Evolutionary conservation across 2,888 invertebrate genomes (phyloP).

Genomic region (Trachelus troglodyta): DNA sequence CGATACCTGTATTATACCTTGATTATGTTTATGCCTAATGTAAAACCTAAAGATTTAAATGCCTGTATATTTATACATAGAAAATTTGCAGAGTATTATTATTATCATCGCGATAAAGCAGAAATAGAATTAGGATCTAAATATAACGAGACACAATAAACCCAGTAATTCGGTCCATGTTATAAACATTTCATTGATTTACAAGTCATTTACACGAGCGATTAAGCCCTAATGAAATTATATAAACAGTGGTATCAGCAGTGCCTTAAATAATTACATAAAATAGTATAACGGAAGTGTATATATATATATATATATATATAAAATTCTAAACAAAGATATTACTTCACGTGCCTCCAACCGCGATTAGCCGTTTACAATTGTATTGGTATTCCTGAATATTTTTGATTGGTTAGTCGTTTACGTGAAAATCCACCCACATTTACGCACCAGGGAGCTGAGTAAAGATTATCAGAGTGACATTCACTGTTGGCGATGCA

Average conservation of each 20-base stretch:
- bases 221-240: not conserved
- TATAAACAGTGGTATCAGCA: not conserved
- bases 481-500: not conserved
- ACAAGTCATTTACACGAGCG: not conserved
- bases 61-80: not conserved
- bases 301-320: not conserved
- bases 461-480: not conserved
- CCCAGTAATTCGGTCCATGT: not conserved
- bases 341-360: not conserved
- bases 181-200: not conserved
- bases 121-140: not conserved
- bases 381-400: not conserved
- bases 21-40: too few species aligned
- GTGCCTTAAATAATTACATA: not conserved
- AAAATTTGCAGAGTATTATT: not conserved
- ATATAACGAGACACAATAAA: not conserved
- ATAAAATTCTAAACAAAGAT: not conserved
- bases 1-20: too few species aligned
- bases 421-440: not conserved
- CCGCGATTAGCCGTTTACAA: not conserved
- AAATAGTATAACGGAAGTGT: not conserved
- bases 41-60: too few species aligned
- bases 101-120: not conserved
- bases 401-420: not conserved
- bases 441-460: not conserved